Evolutionary conservation across 2,113 vertebrate genomes (phyloP).

Genomic region (Upupa epops): DNA sequence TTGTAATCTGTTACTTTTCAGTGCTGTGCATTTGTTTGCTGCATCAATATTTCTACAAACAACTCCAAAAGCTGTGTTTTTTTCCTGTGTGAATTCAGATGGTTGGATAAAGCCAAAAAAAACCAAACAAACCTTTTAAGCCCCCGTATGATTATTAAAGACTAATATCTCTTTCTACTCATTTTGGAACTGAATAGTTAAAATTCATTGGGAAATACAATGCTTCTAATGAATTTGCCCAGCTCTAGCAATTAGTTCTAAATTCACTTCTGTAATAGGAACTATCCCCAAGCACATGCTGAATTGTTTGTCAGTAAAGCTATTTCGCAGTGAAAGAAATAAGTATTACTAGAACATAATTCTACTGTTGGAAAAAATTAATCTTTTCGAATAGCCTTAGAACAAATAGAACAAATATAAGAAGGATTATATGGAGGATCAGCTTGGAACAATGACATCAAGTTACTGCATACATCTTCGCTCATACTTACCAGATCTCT

Average conservation of each 20-base stretch:
- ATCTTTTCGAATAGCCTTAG: conserved; percentile 19
- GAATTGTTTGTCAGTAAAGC: conserved; percentile 25
- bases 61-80: not conserved
- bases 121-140: not conserved
- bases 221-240: conserved; percentile 31
- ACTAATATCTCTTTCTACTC: not conserved
- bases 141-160: not conserved
- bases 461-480: not conserved
- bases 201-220: conserved; percentile 12
- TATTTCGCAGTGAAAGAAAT: conserved; percentile 21
- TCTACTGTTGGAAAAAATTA: conserved; percentile 28
- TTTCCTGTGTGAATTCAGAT: not conserved
- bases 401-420: conserved; percentile 46
- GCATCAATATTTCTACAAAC: not conserved
- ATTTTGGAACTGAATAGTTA: conserved; percentile 31
- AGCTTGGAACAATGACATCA: conserved; percentile 12
- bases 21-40: not conserved
- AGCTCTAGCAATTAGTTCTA: not conserved
- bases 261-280: not conserved
- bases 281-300: not conserved
- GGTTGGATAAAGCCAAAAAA: not conserved
- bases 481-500: not conserved
- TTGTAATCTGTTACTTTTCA: not conserved
- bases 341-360: conserved; percentile 21
- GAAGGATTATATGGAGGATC: conserved; percentile 17